Evolutionary conservation across 2,888 invertebrate genomes (phyloP), one percentile per base, ranked within the genome.

Genomic region (Stenoptilia bipunctidactyla): DNA sequence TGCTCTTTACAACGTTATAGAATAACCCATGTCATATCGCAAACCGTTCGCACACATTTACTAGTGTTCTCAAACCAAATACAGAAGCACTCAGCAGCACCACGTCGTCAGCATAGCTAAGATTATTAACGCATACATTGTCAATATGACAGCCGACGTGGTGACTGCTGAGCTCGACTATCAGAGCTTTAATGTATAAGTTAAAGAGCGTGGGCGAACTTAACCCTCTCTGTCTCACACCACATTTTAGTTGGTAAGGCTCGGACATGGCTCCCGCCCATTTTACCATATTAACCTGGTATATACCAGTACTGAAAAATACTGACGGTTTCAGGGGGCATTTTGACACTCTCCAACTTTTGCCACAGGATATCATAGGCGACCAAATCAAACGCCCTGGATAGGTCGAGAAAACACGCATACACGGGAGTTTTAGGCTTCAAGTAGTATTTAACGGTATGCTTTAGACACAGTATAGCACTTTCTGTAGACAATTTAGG

Each of bases 361-460:
- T 36, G 33, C 42, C 41, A 43, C 6, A 43, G 34, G 9, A 38
- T 27, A 5, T 34, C 27, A 36, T 41, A 41, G 1, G 13, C 15
- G 14, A 43, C 36, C 3, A 43, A 13, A 25, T 41, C 43, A 38
- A 41, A 43, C 1, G 38, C 30, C 33, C 37, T 38, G 1, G 39
- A 42, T 13, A 45, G 13, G 15, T 43, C 45, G 3, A 45, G 41
- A 33, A 42, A 45, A 14, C 38, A 42, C 5, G 40, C 45, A 30
- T 39, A 45, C 1, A 43, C 39, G 10, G 43, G 36, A 4, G 43
- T 45, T n/a, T 15, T 25, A 14, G 40, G 37, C 2, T 37, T 27
- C 5, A 44, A 39, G 13, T 39, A 39, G 36, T 45, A 45, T 20
- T 38, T 15, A 33, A 47, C 42, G 36, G 43, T 47, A 9, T 45